A percentile compares a stretch with the other conserved stretches of the same genome.
These are phyloP conservation scores for Apotomis betuletana DNA, from an alignment of 2,888 invertebrate genomes.

Conservation along the genomic window DNA sequence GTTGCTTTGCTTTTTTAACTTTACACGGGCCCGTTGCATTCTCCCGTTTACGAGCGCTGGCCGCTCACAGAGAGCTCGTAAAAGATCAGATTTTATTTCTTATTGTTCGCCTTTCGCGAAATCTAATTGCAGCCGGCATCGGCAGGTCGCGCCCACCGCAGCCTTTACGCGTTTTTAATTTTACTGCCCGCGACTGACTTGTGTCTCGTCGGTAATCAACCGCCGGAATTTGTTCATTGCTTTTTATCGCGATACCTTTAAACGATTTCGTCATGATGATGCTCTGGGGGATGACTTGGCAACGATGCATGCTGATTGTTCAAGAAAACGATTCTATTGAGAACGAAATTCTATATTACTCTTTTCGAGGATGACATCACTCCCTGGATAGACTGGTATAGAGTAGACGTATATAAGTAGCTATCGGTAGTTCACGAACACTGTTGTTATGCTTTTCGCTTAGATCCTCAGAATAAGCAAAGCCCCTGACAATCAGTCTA, in stretches of 20 bases:
- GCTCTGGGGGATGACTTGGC: not conserved
- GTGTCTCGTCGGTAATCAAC: constrained; percentile 68
- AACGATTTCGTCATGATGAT: constrained; percentile 49
- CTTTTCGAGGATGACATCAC: no score
- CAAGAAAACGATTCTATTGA: no score
- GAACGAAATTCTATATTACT: no score
- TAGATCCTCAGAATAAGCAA: no score
- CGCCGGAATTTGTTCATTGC: constrained; percentile 70
- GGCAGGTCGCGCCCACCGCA: constrained; percentile 60
- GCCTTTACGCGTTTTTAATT: constrained; percentile 80
- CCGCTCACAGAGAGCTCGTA: constrained; percentile 75
- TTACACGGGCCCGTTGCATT: constrained; percentile 74
- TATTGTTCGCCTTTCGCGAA: constrained; percentile 82
- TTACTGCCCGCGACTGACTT: constrained; percentile 70
- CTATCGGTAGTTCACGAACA: no score
- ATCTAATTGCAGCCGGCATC: constrained; percentile 79
- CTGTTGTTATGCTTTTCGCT: no score
- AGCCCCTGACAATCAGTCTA: no score
- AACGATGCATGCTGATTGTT: no score
- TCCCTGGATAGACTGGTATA: no score
- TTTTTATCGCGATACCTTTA: constrained; percentile 73
- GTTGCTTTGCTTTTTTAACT: constrained; percentile 69
- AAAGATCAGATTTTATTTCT: constrained; percentile 81
- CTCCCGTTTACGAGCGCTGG: constrained; percentile 73
- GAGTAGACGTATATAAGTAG: no score